These are phyloP conservation scores for Eulemur rufifrons DNA, from an alignment of 2,113 vertebrate genomes.

Conservation along the genomic window DNA sequence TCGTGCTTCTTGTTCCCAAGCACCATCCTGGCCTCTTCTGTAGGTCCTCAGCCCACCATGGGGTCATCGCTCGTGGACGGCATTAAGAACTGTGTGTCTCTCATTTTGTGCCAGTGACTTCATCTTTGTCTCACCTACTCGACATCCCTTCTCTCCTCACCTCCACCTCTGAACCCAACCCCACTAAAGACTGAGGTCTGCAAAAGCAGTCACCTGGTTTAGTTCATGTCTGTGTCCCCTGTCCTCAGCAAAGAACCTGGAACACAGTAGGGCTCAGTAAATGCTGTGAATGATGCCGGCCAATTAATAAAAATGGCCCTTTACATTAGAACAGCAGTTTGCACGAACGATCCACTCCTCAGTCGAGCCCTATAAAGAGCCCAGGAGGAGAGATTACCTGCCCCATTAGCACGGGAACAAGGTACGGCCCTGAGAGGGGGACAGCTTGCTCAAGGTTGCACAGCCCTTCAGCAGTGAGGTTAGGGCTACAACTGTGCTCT, in stretches of 20 bases:
- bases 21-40: not conserved
- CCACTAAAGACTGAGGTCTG: not conserved
- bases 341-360: not conserved
- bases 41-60: not conserved
- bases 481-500: not conserved
- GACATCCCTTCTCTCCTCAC: not conserved
- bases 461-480: fast-evolving
- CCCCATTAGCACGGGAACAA: not conserved
- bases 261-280: not conserved
- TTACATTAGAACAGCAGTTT: not conserved
- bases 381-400: not conserved
- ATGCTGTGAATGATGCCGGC: not conserved
- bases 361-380: too few relatives aligned
- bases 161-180: not conserved
- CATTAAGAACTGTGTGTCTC: fast-evolving
- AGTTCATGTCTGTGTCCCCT: not conserved
- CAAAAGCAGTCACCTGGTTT: not conserved
- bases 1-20: not conserved
- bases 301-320: not conserved
- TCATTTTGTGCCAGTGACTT: not conserved
- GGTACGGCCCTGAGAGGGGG: too few relatives aligned
- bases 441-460: not conserved
- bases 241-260: not conserved
- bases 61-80: not conserved
- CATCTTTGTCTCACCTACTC: not conserved